Conservation (phyloP, 1,140 invertebrate species). For the Bradysia coprophila region DNA sequence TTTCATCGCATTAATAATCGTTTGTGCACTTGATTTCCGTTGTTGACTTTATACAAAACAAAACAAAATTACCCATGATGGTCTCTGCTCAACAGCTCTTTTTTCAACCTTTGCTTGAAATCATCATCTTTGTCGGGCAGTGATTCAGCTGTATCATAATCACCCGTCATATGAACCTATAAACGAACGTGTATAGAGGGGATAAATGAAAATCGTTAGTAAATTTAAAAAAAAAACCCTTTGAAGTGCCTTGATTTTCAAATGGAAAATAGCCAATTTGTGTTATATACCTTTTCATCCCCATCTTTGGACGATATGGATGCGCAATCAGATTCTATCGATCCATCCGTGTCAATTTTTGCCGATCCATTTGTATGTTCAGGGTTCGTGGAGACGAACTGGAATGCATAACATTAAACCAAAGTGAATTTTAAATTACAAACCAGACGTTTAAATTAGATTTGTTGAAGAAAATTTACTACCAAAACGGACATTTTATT, state of each 20-base stretch:
- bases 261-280: too few relatives aligned
- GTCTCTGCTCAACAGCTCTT: constrained; percentile 67
- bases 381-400: neutral
- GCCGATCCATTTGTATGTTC: neutral
- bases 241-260: too few relatives aligned
- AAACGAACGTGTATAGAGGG: too few relatives aligned
- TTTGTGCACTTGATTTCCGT: too few relatives aligned
- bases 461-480: too few relatives aligned
- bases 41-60: too few relatives aligned
- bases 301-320: constrained; percentile 16
- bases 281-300: constrained; percentile 15
- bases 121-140: constrained; percentile 37
- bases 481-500: too few relatives aligned
- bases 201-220: too few relatives aligned
- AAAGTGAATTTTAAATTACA: too few relatives aligned
- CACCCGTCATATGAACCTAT: constrained; percentile 5
- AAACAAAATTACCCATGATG: constrained; percentile 41
- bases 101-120: constrained; percentile 52
- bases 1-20: too few relatives aligned
- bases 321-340: constrained; percentile 12
- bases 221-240: too few relatives aligned
- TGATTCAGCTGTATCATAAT: constrained; percentile 12
- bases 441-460: too few relatives aligned
- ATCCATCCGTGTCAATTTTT: neutral
- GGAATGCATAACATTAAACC: neutral